Base-by-base conservation (phyloP, 2,888 invertebrate genomes). In the Ashinkailepas kermadecensis region DNA sequence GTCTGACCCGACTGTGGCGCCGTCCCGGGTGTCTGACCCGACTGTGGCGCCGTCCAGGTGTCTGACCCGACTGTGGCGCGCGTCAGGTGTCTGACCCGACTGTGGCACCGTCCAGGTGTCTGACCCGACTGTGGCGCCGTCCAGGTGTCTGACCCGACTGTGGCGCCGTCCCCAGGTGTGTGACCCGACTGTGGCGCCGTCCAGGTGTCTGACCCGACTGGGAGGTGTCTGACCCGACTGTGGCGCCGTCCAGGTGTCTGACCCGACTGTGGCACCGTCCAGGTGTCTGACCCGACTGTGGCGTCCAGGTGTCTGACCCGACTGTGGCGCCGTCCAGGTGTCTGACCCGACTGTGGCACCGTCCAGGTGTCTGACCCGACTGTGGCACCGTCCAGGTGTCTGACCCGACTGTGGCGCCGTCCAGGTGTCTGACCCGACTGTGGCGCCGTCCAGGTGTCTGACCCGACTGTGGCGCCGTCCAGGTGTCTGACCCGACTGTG, bases 221-320 rank as follows among this genome's bases (percentile, higher is more conserved):
- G 2, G 2, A 39, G n/a, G 8, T 65, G n/a, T 39, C 15, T 39
- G 6, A 39, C 70, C 12, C 4, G 13, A 2, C 70, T 39, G n/a
- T 15, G 70, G 15, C 39, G n/a, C n/a, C n/a, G n/a, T n/a, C n/a
- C n/a, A n/a, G 11, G 56, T 25, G 4, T 10, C n/a, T n/a, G n/a
- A n/a, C n/a, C n/a, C 25, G 23, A 1, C 25, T 13, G 12, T 21
- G 8, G 11, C 25, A 90, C 93, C 85, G 93, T 95, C n/a, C 97
- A n/a, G n/a, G n/a, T n/a, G n/a, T n/a, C n/a, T n/a, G n/a, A n/a
- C n/a, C n/a, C n/a, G n/a, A n/a, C n/a, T n/a, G n/a, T n/a, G n/a
- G n/a, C n/a, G n/a, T n/a, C 39, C 39, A 39, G n/a, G 8, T 65
- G n/a, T 39, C 15, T 39, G 6, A 39, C 70, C 12, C 4, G 13